Evolutionary conservation across 37 sponge, comb jelly and placozoan species (phyloP), one percentile per base, ranked within the genome.

Genomic region (Spongilla lacustris): DNA sequence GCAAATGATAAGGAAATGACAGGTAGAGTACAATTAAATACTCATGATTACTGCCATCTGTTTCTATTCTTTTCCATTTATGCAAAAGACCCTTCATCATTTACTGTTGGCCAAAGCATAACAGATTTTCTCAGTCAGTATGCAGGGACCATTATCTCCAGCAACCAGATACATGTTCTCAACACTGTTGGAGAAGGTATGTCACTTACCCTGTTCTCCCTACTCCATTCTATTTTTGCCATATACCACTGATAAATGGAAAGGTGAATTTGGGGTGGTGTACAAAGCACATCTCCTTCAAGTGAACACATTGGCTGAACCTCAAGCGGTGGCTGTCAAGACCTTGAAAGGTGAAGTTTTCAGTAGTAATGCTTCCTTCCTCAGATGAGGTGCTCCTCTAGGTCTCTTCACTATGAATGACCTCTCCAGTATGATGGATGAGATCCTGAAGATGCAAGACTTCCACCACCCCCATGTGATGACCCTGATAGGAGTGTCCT

Each of bases 191-290:
- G 89, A 24, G 70, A 88, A 83, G 89, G 89, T 88, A 36, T 9
- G n/a, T 11, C 66, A 29, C 4, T 48, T 11, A 41, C 26, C 37
- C n/a, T 10, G 73, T 31, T 14, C 26, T 71, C 10, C 13, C 29
- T 29, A 26, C 25, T 8, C 29, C 4, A 29, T 22, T 36, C 10
- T 10, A 29, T 17, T 30, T 41, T 17, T 9, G 41, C 21, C 13
- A 14, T 3, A 26, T 50, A 0, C 17, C 4, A 2, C 11, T n/a
- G n/a, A 34, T 24, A 35, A 58, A 24, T 67, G 2, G 34, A 89
- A 38, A 89, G 89, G 89, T 38, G 84, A 89, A 68, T 89, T 83
- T 89, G 89, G 89, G 0, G 33, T 89, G 24, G 89, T 89, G 11
- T 78, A 89, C 75, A 89, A 78, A 38, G 89, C 74, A 24, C 58